These are phyloP conservation scores for silkworm (Bombyx mori) DNA, from an alignment of 1,140 invertebrate species.

Conservation along the genomic window DNA sequence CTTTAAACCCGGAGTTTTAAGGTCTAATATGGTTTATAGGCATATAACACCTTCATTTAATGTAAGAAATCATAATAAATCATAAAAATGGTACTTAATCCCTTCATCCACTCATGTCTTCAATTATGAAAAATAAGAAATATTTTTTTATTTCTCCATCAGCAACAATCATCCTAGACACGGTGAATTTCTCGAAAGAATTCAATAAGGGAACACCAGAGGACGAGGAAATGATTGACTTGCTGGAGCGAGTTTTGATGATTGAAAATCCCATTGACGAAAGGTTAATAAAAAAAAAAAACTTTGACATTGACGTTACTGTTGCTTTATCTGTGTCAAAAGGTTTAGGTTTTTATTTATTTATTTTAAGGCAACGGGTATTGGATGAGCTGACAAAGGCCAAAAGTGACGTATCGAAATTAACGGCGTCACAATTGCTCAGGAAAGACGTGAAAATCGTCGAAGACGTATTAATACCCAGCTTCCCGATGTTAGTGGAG, in stretches of 20 bases:
- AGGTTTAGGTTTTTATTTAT: neutral
- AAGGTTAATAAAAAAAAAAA: constrained; percentile 22
- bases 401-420: constrained; percentile 51
- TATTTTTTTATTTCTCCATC: constrained; percentile 22
- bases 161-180: constrained; percentile 83
- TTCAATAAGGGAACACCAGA: constrained; percentile 75
- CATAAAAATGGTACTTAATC: too few relatives aligned
- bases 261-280: constrained; percentile 15
- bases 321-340: neutral
- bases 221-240: constrained; percentile 72
- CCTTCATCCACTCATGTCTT: too few relatives aligned
- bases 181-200: constrained; percentile 76
- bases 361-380: constrained; percentile 27
- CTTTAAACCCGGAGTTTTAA: too few relatives aligned
- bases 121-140: neutral
- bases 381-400: constrained; percentile 46
- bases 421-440: constrained; percentile 58
- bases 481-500: constrained; percentile 66
- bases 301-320: neutral
- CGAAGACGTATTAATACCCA: constrained; percentile 53
- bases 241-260: constrained; percentile 62
- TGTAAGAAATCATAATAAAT: too few relatives aligned
- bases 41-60: too few relatives aligned
- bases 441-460: constrained; percentile 67
- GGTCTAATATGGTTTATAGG: too few relatives aligned